phyloP scores from a whole-genome alignment of 2,888 invertebrate genomes.

The Tipula vernalis region DNA sequence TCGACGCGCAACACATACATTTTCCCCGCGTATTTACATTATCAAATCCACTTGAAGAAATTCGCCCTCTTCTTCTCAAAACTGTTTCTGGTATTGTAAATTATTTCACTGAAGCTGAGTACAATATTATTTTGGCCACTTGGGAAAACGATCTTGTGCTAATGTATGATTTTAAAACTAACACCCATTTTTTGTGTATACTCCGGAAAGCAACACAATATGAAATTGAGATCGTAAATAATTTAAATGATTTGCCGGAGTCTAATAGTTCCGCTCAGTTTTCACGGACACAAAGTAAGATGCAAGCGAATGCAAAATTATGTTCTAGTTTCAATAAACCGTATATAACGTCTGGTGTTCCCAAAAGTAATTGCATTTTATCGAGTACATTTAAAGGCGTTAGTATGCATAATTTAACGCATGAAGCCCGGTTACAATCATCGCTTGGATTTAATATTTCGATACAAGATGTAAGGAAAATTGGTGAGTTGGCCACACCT shows the following conservation, averaged over 20 bases:
- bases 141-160: conserved; percentile 69
- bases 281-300: background rate
- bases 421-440: conserved; percentile 29
- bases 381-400: background rate
- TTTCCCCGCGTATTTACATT: conserved; percentile 76
- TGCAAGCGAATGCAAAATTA: background rate
- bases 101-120: conserved; percentile 49
- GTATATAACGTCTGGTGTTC: background rate
- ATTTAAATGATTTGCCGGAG: background rate
- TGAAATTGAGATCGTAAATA: conserved; percentile 39
- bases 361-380: background rate
- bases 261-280: background rate
- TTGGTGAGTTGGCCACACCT: conserved; percentile 38
- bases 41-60: conserved; percentile 82
- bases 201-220: conserved; percentile 62
- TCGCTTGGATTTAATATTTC: conserved; percentile 28
- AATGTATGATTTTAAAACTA: conserved; percentile 62
- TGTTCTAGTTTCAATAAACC: background rate
- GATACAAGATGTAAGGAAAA: conserved; percentile 35
- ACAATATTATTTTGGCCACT: conserved; percentile 59
- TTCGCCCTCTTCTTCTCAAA: conserved; percentile 68
- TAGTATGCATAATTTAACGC: conserved; percentile 20
- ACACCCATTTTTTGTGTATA: conserved; percentile 70
- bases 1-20: conserved; percentile 33
- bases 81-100: conserved; percentile 44